Base-by-base conservation (phyloP, 1,140 invertebrate species). In the Chlorops oryzae region DNA sequence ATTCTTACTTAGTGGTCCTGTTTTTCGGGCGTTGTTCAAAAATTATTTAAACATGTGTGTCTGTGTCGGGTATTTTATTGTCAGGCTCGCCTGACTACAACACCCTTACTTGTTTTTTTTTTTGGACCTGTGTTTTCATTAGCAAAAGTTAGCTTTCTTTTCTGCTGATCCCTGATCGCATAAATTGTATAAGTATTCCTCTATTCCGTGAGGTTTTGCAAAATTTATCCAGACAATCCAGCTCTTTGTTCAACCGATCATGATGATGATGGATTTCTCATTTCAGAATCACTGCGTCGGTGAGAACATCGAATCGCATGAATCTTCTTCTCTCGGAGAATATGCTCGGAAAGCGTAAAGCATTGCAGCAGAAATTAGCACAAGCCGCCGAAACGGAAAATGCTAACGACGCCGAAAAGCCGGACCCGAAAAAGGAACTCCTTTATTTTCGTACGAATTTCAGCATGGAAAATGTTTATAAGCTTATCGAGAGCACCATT, bases 261-360 rank as follows among this genome's bases (percentile, higher is more conserved):
- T 32, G 9, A 32, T 10, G n/a, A 12, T 9, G 12, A 7, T 3
- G 15, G n/a, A 21, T 51, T 57, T 40, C 41, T 39, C 22, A 17
- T 38, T 51, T 39, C 47, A 70, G 67, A 37, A 70, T 70, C 40
- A 70, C 67, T 17, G 65, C 67, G 22, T 70, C 67, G 5, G 67
- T 70, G 55, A 61, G 67, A 6, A 70, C 67, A 47, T 70, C 67
- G 35, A 70, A 70, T 50, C 67, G 67, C 20, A 70, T 70, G 64
- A 70, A 70, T 54, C 67, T 65, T 1, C 22, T 70, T 34, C 63
- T 70, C 15, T 68, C 65, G 20, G 67, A 70, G 42, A 68, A 67
- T 7, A 67, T 70, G 67, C 35, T 67, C 22, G 62, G 56, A 22
- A 54, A 59, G 12, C 52, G 63, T 6, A 53, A 56, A 1, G 63